Percentiles rank a stretch among this genome's conserved stretches.
Conservation (phyloP, 2,113 vertebrate genomes). For the Mobula hypostoma region DNA sequence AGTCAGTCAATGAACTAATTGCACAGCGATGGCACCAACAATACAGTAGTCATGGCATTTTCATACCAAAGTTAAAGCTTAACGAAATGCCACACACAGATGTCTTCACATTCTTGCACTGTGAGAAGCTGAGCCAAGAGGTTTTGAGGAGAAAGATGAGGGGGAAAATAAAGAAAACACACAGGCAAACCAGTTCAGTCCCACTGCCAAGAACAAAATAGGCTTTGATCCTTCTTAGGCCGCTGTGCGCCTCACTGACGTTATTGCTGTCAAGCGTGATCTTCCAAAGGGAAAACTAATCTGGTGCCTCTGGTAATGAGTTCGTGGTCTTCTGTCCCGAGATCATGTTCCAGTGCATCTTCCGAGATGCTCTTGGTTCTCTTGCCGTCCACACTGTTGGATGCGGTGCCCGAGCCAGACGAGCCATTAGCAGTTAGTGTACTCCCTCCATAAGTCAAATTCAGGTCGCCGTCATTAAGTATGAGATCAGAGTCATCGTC, state of each 20-base stretch:
- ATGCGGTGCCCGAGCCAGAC: conserved; percentile 55
- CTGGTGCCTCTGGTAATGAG: conserved; percentile 80
- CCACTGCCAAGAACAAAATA: not conserved
- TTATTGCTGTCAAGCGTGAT: conserved; percentile 66
- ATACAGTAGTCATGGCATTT: not conserved
- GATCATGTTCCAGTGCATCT: conserved; percentile 79
- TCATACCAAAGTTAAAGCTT: not conserved
- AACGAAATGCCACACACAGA: conserved; percentile 9
- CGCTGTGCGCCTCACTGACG: conserved; percentile 41
- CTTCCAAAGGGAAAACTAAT: conserved; percentile 88
- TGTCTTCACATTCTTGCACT: not conserved
- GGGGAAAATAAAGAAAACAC: not conserved
- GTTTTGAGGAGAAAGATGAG: not conserved
- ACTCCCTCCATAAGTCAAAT: conserved; percentile 83
- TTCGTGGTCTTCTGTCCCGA: conserved; percentile 79
- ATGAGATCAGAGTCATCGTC: conserved; percentile 87
- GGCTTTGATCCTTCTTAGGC: conserved; percentile 46
- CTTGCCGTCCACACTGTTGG: conserved; percentile 58
- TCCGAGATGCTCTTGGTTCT: conserved; percentile 73
- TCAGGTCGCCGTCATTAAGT: conserved; percentile 79
- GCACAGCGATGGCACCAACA: conserved; percentile 17
- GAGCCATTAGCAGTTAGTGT: conserved; percentile 86
- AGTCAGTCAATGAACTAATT: conserved; percentile 23
- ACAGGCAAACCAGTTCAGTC: conserved; percentile 33
- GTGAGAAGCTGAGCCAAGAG: conserved; percentile 19